Evolutionary conservation across 2,888 invertebrate species (phyloP).

Genomic region (Idaea dimidiata): DNA sequence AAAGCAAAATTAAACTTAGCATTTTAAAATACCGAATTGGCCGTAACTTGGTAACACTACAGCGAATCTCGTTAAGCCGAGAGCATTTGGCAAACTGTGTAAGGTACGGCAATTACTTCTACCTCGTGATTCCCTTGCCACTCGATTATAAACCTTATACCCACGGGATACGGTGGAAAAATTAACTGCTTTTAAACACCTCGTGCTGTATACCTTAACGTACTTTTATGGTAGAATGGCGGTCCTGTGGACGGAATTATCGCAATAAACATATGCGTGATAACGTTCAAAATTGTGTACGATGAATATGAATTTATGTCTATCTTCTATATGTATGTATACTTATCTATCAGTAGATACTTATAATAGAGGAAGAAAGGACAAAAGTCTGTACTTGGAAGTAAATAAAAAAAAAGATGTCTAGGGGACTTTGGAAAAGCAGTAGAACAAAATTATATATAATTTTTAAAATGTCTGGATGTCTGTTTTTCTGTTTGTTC

Average conservation of each 20-base stretch:
- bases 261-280: constrained; percentile 36
- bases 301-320: constrained; percentile 23
- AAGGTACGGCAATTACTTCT: constrained; percentile 57
- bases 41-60: constrained; percentile 29
- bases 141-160: constrained; percentile 17
- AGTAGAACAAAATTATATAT: too few species aligned
- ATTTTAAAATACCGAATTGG: constrained; percentile 26
- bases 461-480: too few species aligned
- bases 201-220: constrained; percentile 24
- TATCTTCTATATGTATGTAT: too few species aligned
- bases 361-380: too few species aligned
- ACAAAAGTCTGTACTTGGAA: too few species aligned
- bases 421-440: too few species aligned
- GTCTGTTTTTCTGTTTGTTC: too few species aligned
- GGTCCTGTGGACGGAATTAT: constrained; percentile 35
- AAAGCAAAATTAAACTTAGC: constrained; percentile 17
- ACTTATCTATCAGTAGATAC: too few species aligned
- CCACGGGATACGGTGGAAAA: constrained; percentile 15
- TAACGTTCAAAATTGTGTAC: constrained; percentile 27
- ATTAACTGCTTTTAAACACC: constrained; percentile 6
- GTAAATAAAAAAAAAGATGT: too few species aligned
- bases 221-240: constrained; percentile 39
- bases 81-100: constrained; percentile 54
- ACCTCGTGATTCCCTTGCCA: constrained; percentile 27
- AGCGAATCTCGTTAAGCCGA: constrained; percentile 48